A percentile compares a stretch with the other conserved stretches of the same genome.
Conservation (phyloP, 2,797 vertebrate species). For the Falco peregrinus region DNA sequence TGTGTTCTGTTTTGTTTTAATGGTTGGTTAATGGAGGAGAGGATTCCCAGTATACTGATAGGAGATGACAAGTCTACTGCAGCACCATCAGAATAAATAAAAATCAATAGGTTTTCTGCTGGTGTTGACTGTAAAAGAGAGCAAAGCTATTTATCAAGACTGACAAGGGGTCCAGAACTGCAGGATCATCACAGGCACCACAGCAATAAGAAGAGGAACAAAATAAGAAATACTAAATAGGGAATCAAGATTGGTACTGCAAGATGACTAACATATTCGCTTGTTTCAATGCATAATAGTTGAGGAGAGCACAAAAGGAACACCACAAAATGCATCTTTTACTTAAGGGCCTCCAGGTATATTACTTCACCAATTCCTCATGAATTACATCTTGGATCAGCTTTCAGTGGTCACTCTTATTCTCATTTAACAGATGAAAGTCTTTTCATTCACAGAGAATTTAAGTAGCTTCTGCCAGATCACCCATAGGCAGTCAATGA, state of each 20-base stretch:
- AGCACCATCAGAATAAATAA: constrained; percentile 78
- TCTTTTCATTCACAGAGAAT: not conserved
- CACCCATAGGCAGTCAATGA: not conserved
- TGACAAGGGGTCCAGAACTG: constrained; percentile 60
- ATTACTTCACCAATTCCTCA: not conserved
- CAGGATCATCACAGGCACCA: constrained; percentile 55
- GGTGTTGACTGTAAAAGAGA: constrained; percentile 60
- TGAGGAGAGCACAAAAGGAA: not conserved
- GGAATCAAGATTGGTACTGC: constrained; percentile 30
- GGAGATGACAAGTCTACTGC: constrained; percentile 79
- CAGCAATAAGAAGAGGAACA: not conserved
- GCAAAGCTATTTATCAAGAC: constrained; percentile 69
- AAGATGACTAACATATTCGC: constrained; percentile 33
- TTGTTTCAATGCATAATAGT: constrained; percentile 11
- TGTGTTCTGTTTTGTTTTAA: constrained; percentile 27
- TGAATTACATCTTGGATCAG: not conserved
- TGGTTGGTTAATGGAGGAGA: constrained; percentile 19
- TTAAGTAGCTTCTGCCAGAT: not conserved
- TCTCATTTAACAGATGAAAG: not conserved
- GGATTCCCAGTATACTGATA: constrained; percentile 60
- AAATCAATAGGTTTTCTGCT: constrained; percentile 80
- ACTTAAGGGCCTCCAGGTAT: not conserved
- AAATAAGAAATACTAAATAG: constrained; percentile 52
- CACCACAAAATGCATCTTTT: not conserved
- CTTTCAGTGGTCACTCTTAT: not conserved